Evolutionary conservation across 1,140 invertebrate species (phyloP).

Genomic region (Aphelinus certus): DNA sequence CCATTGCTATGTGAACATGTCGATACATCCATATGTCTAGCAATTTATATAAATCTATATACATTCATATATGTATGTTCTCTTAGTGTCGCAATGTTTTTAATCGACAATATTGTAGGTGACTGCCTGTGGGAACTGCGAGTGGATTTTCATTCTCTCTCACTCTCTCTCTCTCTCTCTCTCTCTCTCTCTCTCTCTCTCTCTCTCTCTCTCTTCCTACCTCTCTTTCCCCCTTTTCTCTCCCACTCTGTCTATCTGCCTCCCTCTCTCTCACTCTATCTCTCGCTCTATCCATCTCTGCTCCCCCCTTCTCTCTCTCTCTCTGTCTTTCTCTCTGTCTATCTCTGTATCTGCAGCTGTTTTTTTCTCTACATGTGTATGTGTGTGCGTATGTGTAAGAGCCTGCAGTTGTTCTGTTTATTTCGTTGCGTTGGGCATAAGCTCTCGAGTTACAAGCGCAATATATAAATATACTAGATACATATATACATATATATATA

Average conservation of each 20-base stretch:
- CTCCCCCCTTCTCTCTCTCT: not conserved
- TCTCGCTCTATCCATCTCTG: not conserved
- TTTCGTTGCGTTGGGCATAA: slow-evolving; percentile 28
- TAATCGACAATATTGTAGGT: slow-evolving; percentile 17
- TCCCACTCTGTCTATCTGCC: not conserved
- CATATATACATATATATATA: not conserved
- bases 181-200: slow-evolving; percentile 7
- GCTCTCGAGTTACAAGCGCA: slow-evolving; percentile 25
- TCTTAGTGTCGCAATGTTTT: slow-evolving; percentile 32
- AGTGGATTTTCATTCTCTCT: slow-evolving; percentile 16
- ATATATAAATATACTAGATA: slow-evolving; percentile 8
- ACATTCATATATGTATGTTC: slow-evolving; percentile 13
- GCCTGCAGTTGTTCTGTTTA: slow-evolving; percentile 32
- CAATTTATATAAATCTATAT: not conserved
- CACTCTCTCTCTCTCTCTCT: slow-evolving; percentile 18
- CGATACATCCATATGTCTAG: no score
- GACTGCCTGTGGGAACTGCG: slow-evolving; percentile 31
- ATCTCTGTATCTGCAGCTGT: not conserved
- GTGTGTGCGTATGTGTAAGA: slow-evolving; percentile 5
- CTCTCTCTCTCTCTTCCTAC: not conserved
- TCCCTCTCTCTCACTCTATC: not conserved
- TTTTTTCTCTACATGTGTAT: not conserved
- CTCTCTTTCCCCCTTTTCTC: not conserved
- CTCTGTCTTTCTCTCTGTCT: not conserved
- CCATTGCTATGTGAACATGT: slow-evolving; percentile 10